A percentile compares a stretch with the other conserved stretches of the same genome.
Conservation (phyloP, 2,113 vertebrate species). For the Aythya baeri region DNA sequence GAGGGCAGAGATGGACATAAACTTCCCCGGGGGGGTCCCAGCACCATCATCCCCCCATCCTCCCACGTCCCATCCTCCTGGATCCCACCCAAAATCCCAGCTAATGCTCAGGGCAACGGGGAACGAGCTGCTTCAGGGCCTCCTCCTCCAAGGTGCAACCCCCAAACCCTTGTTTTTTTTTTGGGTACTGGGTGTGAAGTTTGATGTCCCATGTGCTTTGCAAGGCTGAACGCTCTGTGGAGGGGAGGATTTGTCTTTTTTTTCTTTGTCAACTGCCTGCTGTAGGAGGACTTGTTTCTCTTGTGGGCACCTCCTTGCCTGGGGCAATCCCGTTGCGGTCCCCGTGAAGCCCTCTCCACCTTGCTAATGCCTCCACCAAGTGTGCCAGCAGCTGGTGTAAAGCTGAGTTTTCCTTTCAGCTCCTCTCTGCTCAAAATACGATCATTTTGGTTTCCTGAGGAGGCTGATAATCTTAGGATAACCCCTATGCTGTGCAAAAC, state of each 20-base stretch:
- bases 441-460: fast-evolving
- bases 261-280: neutral
- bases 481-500: too few relatives aligned
- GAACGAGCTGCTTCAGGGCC: neutral
- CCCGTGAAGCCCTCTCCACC: neutral
- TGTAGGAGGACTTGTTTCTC: neutral
- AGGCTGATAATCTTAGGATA: neutral
- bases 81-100: too few relatives aligned
- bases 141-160: neutral
- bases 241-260: neutral
- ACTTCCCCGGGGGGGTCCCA: fast-evolving
- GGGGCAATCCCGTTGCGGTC: neutral
- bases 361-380: fast-evolving
- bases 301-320: too few relatives aligned
- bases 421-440: fast-evolving
- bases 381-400: neutral
- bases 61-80: neutral
- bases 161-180: neutral
- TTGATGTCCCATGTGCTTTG: neutral
- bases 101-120: neutral
- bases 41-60: fast-evolving
- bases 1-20: neutral
- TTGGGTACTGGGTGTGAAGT: neutral
- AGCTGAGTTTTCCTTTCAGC: neutral
- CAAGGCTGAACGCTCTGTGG: neutral